Base-by-base conservation (phyloP, 2,113 vertebrate species). In the Cynoglossus semilaevis region DNA sequence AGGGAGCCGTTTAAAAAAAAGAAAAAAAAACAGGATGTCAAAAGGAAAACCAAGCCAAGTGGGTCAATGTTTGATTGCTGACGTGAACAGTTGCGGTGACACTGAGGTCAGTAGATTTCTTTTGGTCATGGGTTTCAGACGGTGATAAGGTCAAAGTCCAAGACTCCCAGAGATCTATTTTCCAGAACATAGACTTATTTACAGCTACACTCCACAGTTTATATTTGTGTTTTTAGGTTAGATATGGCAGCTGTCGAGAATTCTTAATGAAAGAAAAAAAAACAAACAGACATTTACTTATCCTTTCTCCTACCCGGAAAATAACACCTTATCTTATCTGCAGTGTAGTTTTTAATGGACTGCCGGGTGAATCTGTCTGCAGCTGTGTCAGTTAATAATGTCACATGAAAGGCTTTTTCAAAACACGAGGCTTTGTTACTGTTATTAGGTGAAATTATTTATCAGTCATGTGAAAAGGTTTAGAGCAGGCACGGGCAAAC, bases 341-440 rank as follows among this genome's bases (percentile, higher is more conserved):
- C 46, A 51, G 38, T 7, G 15, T 0, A 34, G 49, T 59, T 58
- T 54, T 58, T 53, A 34, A 53, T 12, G 35, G 65, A 58, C 8
- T 54, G 0, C 29, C n/a, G 22, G 66, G 3, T 15, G 1, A 18
- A 4, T 17, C 56, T 54, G 51, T 9, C 51, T 6, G 0, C 14
- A 9, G 34, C 34, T 63, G 71, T 77, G 76, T 81, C 76, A 41
- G 55, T 54, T 72, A 66, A 74, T 59, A 52, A 22, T 29, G 42
- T 18, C 58, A n/a, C 13, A 43, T 79, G 73, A 86, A 79, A 73
- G 77, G 71, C 66, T 71, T 66, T 78, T 83, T 83, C 68, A 81
- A 48, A 59, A 67, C 35, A 0, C 51, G 1, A 43, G 68, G 74
- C 67, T 79, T 61, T 58, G 79, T 74, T 74, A 57, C 81, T 72